Conservation (phyloP, 2,113 vertebrate species). For the Semicossyphus pulcher region DNA sequence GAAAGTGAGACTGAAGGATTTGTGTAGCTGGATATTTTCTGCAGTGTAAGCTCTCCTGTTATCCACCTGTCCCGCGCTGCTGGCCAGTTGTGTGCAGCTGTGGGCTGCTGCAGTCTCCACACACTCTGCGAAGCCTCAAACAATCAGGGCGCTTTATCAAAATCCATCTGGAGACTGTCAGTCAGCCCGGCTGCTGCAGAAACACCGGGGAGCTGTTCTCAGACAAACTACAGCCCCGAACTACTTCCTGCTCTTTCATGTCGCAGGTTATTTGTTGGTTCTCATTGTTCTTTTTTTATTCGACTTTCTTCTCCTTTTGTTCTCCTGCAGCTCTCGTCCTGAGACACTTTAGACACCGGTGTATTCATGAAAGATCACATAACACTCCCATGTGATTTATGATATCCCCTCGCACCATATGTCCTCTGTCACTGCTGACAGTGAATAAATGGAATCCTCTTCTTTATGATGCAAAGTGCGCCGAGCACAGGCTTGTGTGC, state of each 20-base stretch:
- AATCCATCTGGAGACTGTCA: slow-evolving; percentile 48
- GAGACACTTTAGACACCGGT: not conserved
- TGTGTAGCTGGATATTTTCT: not conserved
- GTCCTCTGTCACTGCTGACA: slow-evolving; percentile 36
- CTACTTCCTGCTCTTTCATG: slow-evolving; percentile 18
- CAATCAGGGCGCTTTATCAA: slow-evolving; percentile 46
- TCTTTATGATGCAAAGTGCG: slow-evolving; percentile 28
- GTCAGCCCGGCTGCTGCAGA: slow-evolving; percentile 9
- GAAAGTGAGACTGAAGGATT: not conserved
- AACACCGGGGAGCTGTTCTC: slow-evolving; percentile 29
- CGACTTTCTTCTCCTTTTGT: not conserved
- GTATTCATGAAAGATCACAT: slow-evolving; percentile 11
- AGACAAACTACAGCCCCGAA: slow-evolving; percentile 13
- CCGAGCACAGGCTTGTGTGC: not conserved
- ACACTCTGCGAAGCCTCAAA: slow-evolving; percentile 22
- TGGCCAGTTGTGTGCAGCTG: slow-evolving; percentile 25
- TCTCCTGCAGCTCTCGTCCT: slow-evolving; percentile 6
- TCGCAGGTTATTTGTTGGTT: not conserved
- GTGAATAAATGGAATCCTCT: slow-evolving; percentile 28
- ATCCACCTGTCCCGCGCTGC: slow-evolving; percentile 38
- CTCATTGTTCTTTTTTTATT: not conserved
- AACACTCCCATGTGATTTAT: not conserved
- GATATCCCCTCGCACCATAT: slow-evolving; percentile 20
- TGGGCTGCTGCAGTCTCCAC: slow-evolving; percentile 42
- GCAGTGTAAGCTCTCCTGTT: slow-evolving; percentile 26